These are phyloP conservation scores for Triops cancriformis DNA, from an alignment of 1,140 invertebrate species.

Conservation along the genomic window DNA sequence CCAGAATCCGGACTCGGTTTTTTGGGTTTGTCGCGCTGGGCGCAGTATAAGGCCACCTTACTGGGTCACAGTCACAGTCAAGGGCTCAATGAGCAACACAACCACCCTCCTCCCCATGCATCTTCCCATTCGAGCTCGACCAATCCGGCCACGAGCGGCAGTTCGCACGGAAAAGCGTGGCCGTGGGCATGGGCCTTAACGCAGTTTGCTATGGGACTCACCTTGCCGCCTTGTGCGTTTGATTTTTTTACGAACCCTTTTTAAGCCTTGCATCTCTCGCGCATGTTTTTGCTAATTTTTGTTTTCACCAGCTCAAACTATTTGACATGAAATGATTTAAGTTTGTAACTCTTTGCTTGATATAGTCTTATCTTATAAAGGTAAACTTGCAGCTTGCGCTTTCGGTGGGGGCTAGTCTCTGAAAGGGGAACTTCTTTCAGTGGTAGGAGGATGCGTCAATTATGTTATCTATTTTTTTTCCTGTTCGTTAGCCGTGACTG, in stretches of 20 bases:
- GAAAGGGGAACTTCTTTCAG: background rate
- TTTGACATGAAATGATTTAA: background rate
- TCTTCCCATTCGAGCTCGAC: background rate
- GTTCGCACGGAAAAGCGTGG: slow-evolving; percentile 15
- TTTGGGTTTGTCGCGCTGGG: slow-evolving; percentile 25
- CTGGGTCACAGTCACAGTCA: slow-evolving; percentile 19
- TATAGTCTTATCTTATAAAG: background rate
- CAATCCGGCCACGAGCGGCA: slow-evolving; percentile 1
- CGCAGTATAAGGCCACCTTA: slow-evolving; percentile 7
- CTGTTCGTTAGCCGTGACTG: background rate
- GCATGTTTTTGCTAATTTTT: slow-evolving; percentile 18
- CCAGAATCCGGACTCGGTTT: background rate
- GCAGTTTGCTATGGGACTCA: slow-evolving; percentile 34
- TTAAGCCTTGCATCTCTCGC: background rate
- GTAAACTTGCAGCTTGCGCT: background rate
- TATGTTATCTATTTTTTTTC: slow-evolving; percentile 5
- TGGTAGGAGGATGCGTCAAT: background rate
- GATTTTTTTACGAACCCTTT: slow-evolving; percentile 26
- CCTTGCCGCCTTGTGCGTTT: slow-evolving; percentile 35
- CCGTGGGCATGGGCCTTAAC: slow-evolving; percentile 34
- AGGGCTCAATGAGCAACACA: slow-evolving; percentile 23
- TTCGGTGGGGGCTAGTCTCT: background rate
- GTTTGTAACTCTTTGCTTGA: background rate
- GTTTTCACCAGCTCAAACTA: background rate
- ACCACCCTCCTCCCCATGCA: slow-evolving; percentile 19